Base-by-base conservation (phyloP, 2,797 vertebrate species). In the Clamator glandarius region DNA sequence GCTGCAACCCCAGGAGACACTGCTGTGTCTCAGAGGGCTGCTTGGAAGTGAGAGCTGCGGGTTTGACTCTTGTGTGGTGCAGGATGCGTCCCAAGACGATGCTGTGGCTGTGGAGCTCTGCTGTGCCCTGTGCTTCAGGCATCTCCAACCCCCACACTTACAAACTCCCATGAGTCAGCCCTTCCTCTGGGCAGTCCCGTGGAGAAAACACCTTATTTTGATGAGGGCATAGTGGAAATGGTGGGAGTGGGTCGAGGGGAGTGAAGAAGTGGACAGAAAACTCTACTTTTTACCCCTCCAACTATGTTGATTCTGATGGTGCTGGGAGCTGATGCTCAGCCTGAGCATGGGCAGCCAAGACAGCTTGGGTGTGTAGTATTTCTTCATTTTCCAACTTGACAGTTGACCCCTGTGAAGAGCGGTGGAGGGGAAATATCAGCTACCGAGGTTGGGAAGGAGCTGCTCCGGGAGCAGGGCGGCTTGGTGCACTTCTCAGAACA, bases 401-500 rank as follows among this genome's bases (percentile, higher is more conserved):
- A 28, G 31, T 11, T 82, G 57, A n/a, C 51, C 69, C 26, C 70
- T 20, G 2, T 11, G 39, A 90, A 36, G 62, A 61, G 64, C 5
- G 2, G 28, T 2, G 0, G 59, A 77, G 89, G 78, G 91, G 91
- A 97, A 96, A 74, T 39, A 61, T 69, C 89, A 76, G 61, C 92
- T 73, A 11, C 78, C 0, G 21, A 62, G 44, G 54, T 69, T 82
- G 76, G 89, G 88, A 91, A 93, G 86, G 55, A 90, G 80, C 58
- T 2, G 35, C 59, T 35, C 9, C 4, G 46, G 11, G 62, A 85
- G 94, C 58, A 80, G 25, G 29, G 28, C 9, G 2, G 11, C 54
- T 58, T 0, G 6, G 21, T 26, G 33, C n/a, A 31, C 24, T 94
- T 95, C 94, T 93, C 28, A 85, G 95, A 95, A 96, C 44, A 94